These are phyloP conservation scores for Phytoseiulus persimilis DNA, from an alignment of 2,888 invertebrate genomes.

Conservation along the genomic window DNA sequence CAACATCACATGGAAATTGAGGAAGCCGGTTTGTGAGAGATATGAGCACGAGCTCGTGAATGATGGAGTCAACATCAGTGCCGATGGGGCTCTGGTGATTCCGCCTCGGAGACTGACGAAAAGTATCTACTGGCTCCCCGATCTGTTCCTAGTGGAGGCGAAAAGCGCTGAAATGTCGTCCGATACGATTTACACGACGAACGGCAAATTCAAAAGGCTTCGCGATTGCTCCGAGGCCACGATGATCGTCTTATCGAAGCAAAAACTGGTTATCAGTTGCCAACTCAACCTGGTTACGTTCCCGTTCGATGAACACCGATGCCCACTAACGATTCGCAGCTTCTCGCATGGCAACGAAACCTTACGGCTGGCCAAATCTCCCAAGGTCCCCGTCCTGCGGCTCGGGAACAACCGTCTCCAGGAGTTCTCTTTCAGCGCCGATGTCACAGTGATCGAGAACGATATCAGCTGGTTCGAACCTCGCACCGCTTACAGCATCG, in stretches of 20 bases:
- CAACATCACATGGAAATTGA: not conserved
- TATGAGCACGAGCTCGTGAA: not conserved
- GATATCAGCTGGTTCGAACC: not conserved
- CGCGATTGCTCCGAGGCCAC: not conserved
- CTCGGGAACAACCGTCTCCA: not conserved
- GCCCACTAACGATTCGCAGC: not conserved
- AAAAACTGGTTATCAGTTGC: not conserved
- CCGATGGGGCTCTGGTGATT: not conserved
- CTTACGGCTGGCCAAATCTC: not conserved
- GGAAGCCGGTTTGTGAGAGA: not conserved
- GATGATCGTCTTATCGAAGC: not conserved
- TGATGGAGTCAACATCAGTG: not conserved
- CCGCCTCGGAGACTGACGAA: not conserved
- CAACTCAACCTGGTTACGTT: not conserved
- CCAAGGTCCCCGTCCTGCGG: not conserved
- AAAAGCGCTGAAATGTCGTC: not conserved
- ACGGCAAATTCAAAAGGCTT: not conserved
- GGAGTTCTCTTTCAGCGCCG: not conserved
- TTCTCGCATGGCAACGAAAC: not conserved
- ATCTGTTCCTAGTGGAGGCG: not conserved
- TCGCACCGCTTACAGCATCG: not conserved
- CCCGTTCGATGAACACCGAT: not conserved
- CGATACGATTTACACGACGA: not conserved
- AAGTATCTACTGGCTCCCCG: not conserved
- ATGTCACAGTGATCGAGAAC: not conserved